Percentiles rank a stretch among this genome's conserved stretches.
phyloP scores from a whole-genome alignment of 1,140 invertebrate genomes.

The Drosophila kurseongensis region DNA sequence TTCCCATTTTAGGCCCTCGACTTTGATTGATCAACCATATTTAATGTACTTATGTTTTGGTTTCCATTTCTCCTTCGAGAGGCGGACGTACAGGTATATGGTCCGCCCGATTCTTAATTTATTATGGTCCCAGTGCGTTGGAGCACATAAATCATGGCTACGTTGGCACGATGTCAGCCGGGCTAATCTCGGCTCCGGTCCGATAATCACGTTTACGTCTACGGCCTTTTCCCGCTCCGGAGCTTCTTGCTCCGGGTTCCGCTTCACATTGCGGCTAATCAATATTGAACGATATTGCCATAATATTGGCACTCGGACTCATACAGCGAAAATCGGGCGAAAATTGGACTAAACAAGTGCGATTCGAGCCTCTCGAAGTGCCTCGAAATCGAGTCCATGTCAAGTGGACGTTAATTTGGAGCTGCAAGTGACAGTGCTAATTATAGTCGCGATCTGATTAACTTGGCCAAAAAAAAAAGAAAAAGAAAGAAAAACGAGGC shows the following conservation, averaged over 20 bases:
- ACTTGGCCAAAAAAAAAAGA: neutral
- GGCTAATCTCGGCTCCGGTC: conserved; percentile 49
- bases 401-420: conserved; percentile 23
- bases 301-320: conserved; percentile 54
- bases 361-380: neutral
- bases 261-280: conserved; percentile 34
- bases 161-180: conserved; percentile 45
- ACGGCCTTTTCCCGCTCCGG: neutral
- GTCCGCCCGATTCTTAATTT: conserved; percentile 25
- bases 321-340: neutral
- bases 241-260: neutral
- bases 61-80: conserved; percentile 11
- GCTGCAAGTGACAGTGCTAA: conserved; percentile 33
- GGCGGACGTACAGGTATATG: neutral
- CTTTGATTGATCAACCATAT: conserved; percentile 53
- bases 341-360: neutral
- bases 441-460: conserved; percentile 11
- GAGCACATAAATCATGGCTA: conserved; percentile 54
- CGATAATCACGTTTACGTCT: conserved; percentile 50
- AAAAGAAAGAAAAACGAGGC: neutral
- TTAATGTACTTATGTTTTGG: neutral
- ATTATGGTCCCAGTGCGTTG: conserved; percentile 19
- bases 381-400: conserved; percentile 3
- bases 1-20: neutral
- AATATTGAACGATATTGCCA: conserved; percentile 57